These are phyloP conservation scores for Caenorhabditis becei DNA, from an alignment of 2,888 invertebrate species.

Conservation along the genomic window DNA sequence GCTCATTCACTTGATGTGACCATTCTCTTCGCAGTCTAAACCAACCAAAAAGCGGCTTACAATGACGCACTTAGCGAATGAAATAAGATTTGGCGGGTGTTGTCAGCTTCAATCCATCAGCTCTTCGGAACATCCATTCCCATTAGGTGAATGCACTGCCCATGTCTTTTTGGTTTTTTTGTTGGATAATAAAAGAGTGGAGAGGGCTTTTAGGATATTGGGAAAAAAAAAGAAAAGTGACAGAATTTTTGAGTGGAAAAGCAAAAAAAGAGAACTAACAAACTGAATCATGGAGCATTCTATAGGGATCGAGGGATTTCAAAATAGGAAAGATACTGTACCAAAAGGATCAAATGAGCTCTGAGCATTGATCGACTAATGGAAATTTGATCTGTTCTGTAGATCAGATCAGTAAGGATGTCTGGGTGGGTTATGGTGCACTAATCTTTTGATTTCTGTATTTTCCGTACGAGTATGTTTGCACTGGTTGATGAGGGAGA, in stretches of 20 bases:
- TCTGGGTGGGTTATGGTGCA: no score
- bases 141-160: conserved; percentile 9
- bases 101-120: conserved; percentile 32
- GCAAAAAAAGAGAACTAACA: no score
- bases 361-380: background rate
- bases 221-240: background rate
- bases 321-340: no score
- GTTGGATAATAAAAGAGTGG: background rate
- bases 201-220: background rate
- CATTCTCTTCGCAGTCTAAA: background rate
- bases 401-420: background rate
- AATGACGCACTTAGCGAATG: conserved; percentile 6
- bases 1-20: no score
- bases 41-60: background rate
- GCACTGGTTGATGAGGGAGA: no score
- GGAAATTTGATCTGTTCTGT: no score
- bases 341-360: no score
- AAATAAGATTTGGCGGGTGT: background rate
- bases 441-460: background rate
- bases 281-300: no score
- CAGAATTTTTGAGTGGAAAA: background rate
- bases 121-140: conserved; percentile 29
- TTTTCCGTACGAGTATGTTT: background rate
- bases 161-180: conserved; percentile 1
- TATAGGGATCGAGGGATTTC: no score